Evolutionary conservation across 2,888 invertebrate species (phyloP).

Genomic region (Drosophila koepferae): DNA sequence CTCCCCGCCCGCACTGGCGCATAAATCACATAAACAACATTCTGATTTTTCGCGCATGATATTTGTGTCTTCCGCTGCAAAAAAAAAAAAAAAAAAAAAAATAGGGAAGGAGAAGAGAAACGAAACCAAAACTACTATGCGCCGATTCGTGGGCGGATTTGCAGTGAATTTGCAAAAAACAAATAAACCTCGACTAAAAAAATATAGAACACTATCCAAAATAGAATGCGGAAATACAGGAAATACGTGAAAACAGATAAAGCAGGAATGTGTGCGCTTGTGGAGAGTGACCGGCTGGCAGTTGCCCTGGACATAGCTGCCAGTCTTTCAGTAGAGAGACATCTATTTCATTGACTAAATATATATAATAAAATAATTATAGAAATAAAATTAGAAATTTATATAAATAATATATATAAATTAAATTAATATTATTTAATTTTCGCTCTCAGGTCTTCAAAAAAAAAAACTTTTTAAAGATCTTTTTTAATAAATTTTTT

Average conservation of each 20-base stretch:
- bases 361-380: too few relatives aligned
- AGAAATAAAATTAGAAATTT: too few relatives aligned
- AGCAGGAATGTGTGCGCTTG: neutral
- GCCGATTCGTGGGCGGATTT: constrained; percentile 48
- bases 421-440: too few relatives aligned
- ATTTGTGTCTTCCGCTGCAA: constrained; percentile 65
- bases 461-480: too few relatives aligned
- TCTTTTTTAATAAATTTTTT: too few relatives aligned
- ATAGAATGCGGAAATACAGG: constrained; percentile 26
- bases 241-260: constrained; percentile 12
- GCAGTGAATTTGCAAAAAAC: constrained; percentile 13
- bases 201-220: constrained; percentile 8
- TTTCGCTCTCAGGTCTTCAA: too few relatives aligned
- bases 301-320: neutral
- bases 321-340: too few relatives aligned
- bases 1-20: constrained; percentile 31
- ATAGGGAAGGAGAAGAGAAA: neutral
- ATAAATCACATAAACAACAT: constrained; percentile 76
- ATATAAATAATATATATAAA: too few relatives aligned
- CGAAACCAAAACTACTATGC: constrained; percentile 26
- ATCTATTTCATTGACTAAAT: neutral
- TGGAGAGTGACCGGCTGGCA: neutral
- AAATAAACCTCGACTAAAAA: constrained; percentile 23
- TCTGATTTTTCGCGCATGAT: constrained; percentile 77
- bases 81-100: constrained; percentile 16